Percentiles rank a stretch among this genome's conserved stretches.
Evolutionary conservation across 1,140 invertebrate genomes (phyloP).

Genomic region (Monomorium pharaonis): DNA sequence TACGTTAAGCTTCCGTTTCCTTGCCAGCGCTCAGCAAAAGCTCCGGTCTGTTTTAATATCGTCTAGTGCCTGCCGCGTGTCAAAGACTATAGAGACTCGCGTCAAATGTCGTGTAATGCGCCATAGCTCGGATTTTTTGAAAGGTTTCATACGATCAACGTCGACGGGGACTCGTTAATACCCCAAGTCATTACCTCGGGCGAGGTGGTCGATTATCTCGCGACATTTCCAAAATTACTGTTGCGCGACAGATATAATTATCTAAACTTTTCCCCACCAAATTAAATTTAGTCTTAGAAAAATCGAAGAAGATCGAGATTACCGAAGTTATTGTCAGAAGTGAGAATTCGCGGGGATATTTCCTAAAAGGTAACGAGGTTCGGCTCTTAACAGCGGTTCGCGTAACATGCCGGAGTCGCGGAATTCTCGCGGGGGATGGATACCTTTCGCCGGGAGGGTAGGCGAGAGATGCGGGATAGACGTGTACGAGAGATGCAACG

Average conservation of each 20-base stretch:
- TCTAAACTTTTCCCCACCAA: background rate
- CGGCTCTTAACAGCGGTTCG: background rate
- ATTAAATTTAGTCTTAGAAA: too few species aligned
- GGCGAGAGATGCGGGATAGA: slow-evolving; percentile 29
- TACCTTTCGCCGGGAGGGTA: slow-evolving; percentile 33
- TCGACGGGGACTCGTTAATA: slow-evolving; percentile 20
- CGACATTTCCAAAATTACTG: background rate
- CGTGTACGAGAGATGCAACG: slow-evolving; percentile 29
- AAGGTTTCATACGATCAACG: slow-evolving; percentile 40
- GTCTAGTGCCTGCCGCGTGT: slow-evolving; percentile 76
- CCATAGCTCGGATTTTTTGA: background rate
- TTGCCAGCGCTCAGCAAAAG: slow-evolving; percentile 75
- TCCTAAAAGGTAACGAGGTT: background rate
- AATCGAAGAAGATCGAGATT: background rate
- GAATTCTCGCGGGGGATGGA: slow-evolving; percentile 26
- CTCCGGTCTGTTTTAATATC: slow-evolving; percentile 79
- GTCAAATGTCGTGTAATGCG: slow-evolving; percentile 10
- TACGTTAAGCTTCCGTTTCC: slow-evolving; percentile 77
- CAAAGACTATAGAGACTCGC: slow-evolving; percentile 69
- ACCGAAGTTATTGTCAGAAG: background rate
- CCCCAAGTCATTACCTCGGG: background rate
- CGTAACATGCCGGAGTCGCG: slow-evolving; percentile 17
- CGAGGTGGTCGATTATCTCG: background rate
- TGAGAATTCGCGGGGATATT: background rate
- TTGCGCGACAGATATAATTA: background rate